Evolutionary conservation across 2,113 vertebrate genomes (phyloP), one percentile per base, ranked within the genome.

Genomic region (Fregata magnificens): DNA sequence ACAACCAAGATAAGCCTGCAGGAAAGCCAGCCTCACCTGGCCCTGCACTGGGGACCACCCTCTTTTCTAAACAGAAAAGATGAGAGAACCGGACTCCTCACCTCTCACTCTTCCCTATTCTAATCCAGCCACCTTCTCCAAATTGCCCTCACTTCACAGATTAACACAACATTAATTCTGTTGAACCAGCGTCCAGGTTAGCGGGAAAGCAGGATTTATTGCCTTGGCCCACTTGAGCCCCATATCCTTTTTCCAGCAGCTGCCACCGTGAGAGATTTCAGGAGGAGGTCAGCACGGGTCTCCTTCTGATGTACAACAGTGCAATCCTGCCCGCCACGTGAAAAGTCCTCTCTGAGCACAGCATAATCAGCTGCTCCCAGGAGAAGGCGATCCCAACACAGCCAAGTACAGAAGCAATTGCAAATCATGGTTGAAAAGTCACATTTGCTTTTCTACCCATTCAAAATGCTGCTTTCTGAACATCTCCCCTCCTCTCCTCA

Each of bases 231-330:
- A 10, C 53, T 56, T 22, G 25, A 88, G 80, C 47, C 65, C 84
- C 47, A 31, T 42, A 81, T 78, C 65, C 84, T 53, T 34, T 67
- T 91, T 34, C 88, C 77, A 81, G 49, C 83, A 93, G 89, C 86
- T 91, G 91, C 19, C 69, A 34, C 50, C 4, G 0, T 0, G 6
- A 47, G 83, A 49, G 56, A n/a, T 72, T 83, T 17, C 56, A 86
- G 72, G 67, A 79, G 67, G 26, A 77, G 77, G 49, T 45, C 84
- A 81, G 59, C 0, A 0, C 2, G 2, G 26, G 5, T n/a, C 77
- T 81, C 67, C 63, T 19, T 10, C 21, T 38, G 36, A 38, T 20
- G 69, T 8, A 12, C 69, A 34, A 3, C 1, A 22, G 20, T 13
- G 12, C 45, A 44, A 32, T 11, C 40, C 58, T 61, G 56, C 74